A percentile compares a stretch with the other conserved stretches of the same genome.
These are phyloP conservation scores for Dysdera silvatica DNA, from an alignment of 1,140 invertebrate genomes.

Conservation along the genomic window DNA sequence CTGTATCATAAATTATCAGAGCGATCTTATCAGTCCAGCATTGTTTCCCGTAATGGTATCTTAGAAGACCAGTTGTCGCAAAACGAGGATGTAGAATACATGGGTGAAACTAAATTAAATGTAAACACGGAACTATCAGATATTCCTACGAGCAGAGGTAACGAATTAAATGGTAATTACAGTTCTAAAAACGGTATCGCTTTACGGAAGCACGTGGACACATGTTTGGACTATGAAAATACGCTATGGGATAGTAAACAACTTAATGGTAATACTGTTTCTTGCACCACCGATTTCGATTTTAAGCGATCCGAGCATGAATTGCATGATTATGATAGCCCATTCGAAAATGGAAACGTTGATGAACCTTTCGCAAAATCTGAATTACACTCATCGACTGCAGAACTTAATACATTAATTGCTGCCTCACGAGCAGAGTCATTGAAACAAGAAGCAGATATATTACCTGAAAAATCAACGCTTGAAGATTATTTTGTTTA, in stretches of 20 bases:
- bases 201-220: too few species aligned
- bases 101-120: background rate
- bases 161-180: background rate
- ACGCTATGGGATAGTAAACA: too few species aligned
- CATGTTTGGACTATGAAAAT: too few species aligned
- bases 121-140: background rate
- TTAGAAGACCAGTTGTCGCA: slow-evolving; percentile 1
- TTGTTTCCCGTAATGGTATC: background rate
- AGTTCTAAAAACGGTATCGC: background rate
- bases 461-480: slow-evolving; percentile 12
- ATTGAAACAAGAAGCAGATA: slow-evolving; percentile 5
- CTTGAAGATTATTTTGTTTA: slow-evolving; percentile 24
- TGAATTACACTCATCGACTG: too few species aligned
- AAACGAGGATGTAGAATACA: slow-evolving; percentile 3
- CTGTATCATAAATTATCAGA: slow-evolving; percentile 13
- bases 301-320: too few species aligned
- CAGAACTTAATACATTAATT: slow-evolving; percentile 14
- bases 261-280: too few species aligned
- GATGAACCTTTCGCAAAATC: too few species aligned
- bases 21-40: background rate
- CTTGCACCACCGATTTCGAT: too few species aligned
- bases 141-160: slow-evolving; percentile 2
- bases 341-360: too few species aligned
- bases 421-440: slow-evolving; percentile 13
- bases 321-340: too few species aligned